Percentiles rank a stretch among this genome's conserved stretches.
phyloP scores from a whole-genome alignment of 2,113 vertebrate genomes.

The Junco hyemalis region DNA sequence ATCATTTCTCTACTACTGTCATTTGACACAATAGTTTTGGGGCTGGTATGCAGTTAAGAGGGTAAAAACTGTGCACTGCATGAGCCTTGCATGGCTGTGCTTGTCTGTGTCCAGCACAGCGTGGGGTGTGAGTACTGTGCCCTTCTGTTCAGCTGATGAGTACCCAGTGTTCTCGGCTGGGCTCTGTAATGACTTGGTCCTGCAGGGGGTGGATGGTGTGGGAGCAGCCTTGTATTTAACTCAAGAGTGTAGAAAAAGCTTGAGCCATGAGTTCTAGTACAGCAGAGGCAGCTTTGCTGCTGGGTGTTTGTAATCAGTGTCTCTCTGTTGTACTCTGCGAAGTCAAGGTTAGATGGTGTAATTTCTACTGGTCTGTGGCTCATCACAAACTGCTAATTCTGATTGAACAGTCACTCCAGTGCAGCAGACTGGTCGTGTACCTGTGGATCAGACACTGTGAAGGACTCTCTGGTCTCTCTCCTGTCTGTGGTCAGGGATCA shows the following conservation, averaged over 20 bases:
- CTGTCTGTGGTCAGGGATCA: not conserved
- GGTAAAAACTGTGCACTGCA: rapidly evolving
- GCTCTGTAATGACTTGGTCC: not conserved
- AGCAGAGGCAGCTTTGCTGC: not conserved
- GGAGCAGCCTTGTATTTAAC: rapidly evolving
- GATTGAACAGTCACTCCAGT: not conserved
- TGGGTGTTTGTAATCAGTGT: not conserved
- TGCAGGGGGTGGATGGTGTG: not conserved
- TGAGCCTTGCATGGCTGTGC: not conserved
- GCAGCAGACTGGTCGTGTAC: not conserved
- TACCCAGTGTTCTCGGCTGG: not conserved
- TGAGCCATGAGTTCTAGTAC: not conserved
- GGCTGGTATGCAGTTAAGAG: not conserved
- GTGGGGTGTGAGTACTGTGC: not conserved
- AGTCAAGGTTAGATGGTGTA: not conserved
- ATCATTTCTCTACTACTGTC: not conserved
- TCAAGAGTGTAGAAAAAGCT: not conserved
- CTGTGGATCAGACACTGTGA: not conserved
- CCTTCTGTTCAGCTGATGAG: not conserved
- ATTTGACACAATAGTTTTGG: not conserved
- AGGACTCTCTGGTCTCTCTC: not conserved
- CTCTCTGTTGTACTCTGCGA: not conserved
- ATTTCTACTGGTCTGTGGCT: not conserved
- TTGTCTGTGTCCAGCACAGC: rapidly evolving
- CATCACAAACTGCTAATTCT: not conserved